phyloP scores from a whole-genome alignment of 2,888 invertebrate species.

The Saturnia pavonia region DNA sequence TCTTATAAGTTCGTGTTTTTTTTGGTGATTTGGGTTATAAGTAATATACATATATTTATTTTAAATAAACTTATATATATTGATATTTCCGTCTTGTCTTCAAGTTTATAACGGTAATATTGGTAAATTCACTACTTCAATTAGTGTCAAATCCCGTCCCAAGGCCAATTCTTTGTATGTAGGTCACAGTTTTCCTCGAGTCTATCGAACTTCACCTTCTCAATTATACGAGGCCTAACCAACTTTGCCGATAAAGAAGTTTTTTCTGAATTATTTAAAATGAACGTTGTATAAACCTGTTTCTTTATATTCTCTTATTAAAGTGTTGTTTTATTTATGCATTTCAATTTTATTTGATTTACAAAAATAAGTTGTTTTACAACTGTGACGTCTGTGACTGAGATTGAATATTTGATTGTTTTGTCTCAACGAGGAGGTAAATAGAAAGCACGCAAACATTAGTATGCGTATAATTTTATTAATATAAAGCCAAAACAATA shows the following conservation, averaged over 20 bases:
- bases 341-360: neutral
- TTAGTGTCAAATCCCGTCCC: conserved; percentile 2
- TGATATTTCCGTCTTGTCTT: neutral
- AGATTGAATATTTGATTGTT: neutral
- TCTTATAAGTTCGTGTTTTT: too few species aligned
- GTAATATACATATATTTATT: neutral
- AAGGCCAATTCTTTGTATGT: conserved; percentile 1
- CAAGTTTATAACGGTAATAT: neutral
- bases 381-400: neutral
- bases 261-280: neutral
- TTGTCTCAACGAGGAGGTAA: neutral
- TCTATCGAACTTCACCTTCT: conserved; percentile 13
- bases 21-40: too few species aligned
- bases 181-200: conserved; percentile 10
- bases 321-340: neutral
- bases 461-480: neutral
- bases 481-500: neutral
- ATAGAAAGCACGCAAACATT: neutral
- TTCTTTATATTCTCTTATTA: neutral
- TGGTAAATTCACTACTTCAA: neutral
- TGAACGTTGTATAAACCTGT: neutral
- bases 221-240: conserved; percentile 6
- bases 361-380: neutral
- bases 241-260: conserved; percentile 7
- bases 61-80: neutral